A percentile compares a stretch with the other conserved stretches of the same genome.
phyloP scores from a whole-genome alignment of 2,113 vertebrate genomes.

The Pluvianellus socialis region DNA sequence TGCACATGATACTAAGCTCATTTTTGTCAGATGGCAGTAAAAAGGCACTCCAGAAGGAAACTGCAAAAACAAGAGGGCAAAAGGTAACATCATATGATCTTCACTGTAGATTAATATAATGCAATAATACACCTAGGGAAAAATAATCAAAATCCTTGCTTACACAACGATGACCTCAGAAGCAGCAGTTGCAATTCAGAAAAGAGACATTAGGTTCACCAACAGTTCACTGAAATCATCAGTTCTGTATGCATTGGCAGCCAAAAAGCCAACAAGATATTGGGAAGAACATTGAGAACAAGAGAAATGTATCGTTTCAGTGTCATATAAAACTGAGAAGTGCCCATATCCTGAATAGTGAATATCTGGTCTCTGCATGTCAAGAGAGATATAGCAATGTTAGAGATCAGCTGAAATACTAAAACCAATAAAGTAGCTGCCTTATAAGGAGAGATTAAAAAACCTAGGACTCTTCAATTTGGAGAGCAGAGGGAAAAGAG shows the following conservation, averaged over 20 bases:
- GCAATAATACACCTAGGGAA: neutral
- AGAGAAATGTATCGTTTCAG: neutral
- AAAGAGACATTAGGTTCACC: neutral
- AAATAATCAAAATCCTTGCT: accelerated
- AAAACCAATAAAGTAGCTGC: neutral
- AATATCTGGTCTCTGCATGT: neutral
- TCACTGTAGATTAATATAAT: neutral
- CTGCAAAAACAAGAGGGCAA: neutral
- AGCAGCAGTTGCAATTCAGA: neutral
- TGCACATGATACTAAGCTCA: neutral
- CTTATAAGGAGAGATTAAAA: neutral
- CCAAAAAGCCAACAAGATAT: neutral
- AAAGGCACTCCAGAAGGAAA: neutral
- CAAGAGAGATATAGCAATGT: neutral
- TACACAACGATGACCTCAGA: neutral
- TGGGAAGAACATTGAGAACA: neutral
- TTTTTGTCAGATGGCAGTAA: neutral
- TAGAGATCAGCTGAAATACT: neutral
- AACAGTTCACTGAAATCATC: neutral
- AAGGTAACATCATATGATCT: neutral
- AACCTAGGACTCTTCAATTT: neutral
- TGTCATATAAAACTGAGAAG: neutral
- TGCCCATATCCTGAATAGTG: neutral
- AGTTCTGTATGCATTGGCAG: neutral
- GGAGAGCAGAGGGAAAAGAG: neutral